These are phyloP conservation scores for Dendrophyllia cribrosa DNA, from an alignment of 64 coral and sea anemone genomes.

Conservation along the genomic window DNA sequence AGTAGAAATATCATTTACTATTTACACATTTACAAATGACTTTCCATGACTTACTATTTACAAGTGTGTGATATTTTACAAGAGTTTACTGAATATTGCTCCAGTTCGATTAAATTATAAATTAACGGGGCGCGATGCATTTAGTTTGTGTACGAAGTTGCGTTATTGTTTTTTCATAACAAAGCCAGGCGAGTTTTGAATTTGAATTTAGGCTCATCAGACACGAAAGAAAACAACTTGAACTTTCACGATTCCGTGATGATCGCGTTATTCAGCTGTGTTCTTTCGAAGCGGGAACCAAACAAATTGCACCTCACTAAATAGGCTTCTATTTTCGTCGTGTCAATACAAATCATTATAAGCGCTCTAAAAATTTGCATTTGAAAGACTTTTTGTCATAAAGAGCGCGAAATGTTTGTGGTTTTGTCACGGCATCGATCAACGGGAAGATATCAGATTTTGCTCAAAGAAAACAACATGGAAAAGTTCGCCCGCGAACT, in stretches of 20 bases:
- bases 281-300: not conserved
- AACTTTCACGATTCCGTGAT: conserved; percentile 17
- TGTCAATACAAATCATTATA: conserved; percentile 15
- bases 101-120: conserved; percentile 27
- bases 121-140: conserved; percentile 16
- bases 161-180: not conserved
- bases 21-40: conserved; percentile 47
- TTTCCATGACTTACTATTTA: not conserved
- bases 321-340: not conserved
- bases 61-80: conserved; percentile 39
- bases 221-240: not conserved
- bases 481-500: conserved; percentile 21
- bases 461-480: not conserved
- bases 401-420: not conserved
- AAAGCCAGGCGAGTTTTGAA: not conserved
- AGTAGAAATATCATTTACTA: conserved; percentile 21
- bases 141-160: not conserved
- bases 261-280: not conserved
- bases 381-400: conserved; percentile 4
- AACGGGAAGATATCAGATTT: not conserved
- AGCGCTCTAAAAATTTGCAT: conserved; percentile 9
- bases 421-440: conserved; percentile 14
- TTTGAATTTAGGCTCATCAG: not conserved
- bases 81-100: conserved; percentile 23
- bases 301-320: not conserved